Evolutionary conservation across 2,113 vertebrate species (phyloP).

Genomic region (Rousettus leschenaultii): DNA sequence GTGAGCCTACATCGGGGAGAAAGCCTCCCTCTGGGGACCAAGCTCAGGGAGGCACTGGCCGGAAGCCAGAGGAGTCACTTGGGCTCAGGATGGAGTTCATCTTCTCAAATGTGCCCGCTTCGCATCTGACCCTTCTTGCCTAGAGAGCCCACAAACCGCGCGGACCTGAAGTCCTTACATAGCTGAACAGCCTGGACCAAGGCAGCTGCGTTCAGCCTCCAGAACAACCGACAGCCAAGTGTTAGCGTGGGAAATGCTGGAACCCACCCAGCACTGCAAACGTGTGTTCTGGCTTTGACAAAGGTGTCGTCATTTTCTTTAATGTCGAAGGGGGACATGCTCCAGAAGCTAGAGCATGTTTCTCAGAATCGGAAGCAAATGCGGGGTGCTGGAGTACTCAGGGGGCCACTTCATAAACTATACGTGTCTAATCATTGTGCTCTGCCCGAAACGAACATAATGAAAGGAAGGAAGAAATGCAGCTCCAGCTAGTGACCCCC

Average conservation of each 20-base stretch:
- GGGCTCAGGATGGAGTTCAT: no score
- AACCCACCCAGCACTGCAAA: rapidly evolving
- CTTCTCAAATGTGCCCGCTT: no score
- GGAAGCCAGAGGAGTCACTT: no score
- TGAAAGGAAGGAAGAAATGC: no score
- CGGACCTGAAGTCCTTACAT: not conserved
- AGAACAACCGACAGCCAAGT: rapidly evolving
- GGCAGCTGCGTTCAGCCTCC: no score
- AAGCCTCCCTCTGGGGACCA: not conserved
- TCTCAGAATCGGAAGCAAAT: rapidly evolving
- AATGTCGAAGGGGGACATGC: not conserved
- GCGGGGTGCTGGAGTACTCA: no score
- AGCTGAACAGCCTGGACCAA: rapidly evolving
- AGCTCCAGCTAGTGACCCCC: rapidly evolving
- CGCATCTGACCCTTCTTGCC: not conserved
- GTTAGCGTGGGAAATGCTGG: rapidly evolving
- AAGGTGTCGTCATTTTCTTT: not conserved
- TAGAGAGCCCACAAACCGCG: not conserved
- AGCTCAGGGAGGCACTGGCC: no score
- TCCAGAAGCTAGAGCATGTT: rapidly evolving
- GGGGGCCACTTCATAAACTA: no score
- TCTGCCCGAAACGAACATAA: no score
- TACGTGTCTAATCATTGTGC: no score
- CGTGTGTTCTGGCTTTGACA: not conserved
- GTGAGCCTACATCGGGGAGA: no score